A percentile compares a stretch with the other conserved stretches of the same genome.
Evolutionary conservation across 2,888 invertebrate genomes (phyloP).

Genomic region (Drosophila falleni): DNA sequence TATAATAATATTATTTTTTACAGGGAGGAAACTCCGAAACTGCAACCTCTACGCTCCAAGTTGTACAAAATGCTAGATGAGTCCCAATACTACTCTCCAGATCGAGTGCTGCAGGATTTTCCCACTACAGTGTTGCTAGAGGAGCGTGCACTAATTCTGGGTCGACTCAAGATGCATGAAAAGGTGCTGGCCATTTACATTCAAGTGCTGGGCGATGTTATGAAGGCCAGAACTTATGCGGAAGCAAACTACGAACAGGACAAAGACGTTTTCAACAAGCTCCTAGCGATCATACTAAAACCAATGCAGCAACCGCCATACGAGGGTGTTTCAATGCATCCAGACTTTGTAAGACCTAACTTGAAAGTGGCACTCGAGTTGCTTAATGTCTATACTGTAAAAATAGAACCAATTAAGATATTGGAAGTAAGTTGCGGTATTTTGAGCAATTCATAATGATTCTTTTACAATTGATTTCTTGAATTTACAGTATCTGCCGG

Average conservation of each 20-base stretch:
- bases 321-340: constrained; percentile 86
- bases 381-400: constrained; percentile 93
- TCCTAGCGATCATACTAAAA: constrained; percentile 86
- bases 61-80: constrained; percentile 92
- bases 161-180: constrained; percentile 95
- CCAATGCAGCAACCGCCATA: constrained; percentile 85
- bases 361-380: constrained; percentile 92
- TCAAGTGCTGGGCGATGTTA: constrained; percentile 93
- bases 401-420: constrained; percentile 93
- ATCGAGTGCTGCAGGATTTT: constrained; percentile 94
- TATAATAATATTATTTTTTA: background rate
- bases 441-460: too few relatives aligned
- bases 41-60: constrained; percentile 86
- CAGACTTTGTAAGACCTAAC: constrained; percentile 90
- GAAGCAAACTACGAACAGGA: constrained; percentile 88
- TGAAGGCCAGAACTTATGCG: constrained; percentile 94
- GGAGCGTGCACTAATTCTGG: constrained; percentile 97
- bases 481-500: constrained; percentile 89
- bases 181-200: constrained; percentile 97
- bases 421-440: constrained; percentile 75
- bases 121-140: constrained; percentile 94
- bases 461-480: background rate
- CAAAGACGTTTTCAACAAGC: constrained; percentile 78
- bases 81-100: constrained; percentile 93
- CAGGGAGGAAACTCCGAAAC: constrained; percentile 57